A percentile compares a stretch with the other conserved stretches of the same genome.
These are phyloP conservation scores for Philhelius pedissequus DNA, from an alignment of 2,888 invertebrate genomes.

Conservation along the genomic window DNA sequence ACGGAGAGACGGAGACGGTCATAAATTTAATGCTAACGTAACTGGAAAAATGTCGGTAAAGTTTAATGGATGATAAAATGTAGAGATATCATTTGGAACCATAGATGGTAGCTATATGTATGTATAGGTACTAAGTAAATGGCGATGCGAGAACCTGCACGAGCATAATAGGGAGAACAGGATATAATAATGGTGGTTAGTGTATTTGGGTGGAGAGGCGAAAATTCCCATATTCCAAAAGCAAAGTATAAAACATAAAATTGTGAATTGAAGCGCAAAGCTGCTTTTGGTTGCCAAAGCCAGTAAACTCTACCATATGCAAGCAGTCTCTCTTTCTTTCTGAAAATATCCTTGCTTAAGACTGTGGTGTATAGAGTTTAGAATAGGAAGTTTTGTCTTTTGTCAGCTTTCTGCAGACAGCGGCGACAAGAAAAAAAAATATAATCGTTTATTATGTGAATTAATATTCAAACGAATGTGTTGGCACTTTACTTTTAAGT, in stretches of 20 bases:
- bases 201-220: neutral
- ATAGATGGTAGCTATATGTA: no score
- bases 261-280: conserved; percentile 67
- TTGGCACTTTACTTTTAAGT: conserved; percentile 53
- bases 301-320: conserved; percentile 54
- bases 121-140: conserved; percentile 24
- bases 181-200: conserved; percentile 18
- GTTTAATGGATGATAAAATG: conserved; percentile 67
- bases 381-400: neutral
- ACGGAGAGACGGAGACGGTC: conserved; percentile 40
- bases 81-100: conserved; percentile 53
- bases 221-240: conserved; percentile 20
- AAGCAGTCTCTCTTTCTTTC: conserved; percentile 21
- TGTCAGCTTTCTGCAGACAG: conserved; percentile 27
- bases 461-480: conserved; percentile 64
- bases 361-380: neutral
- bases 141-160: neutral
- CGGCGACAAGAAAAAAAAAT: conserved; percentile 53
- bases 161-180: conserved; percentile 23
- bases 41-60: conserved; percentile 67
- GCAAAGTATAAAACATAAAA: conserved; percentile 23
- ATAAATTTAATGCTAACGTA: conserved; percentile 65
- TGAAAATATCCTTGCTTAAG: conserved; percentile 21
- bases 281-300: conserved; percentile 61
- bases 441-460: conserved; percentile 57